Percentiles rank a stretch among this genome's conserved stretches.
Evolutionary conservation across 2,888 invertebrate species (phyloP).

Genomic region (Schizaphis graminum): DNA sequence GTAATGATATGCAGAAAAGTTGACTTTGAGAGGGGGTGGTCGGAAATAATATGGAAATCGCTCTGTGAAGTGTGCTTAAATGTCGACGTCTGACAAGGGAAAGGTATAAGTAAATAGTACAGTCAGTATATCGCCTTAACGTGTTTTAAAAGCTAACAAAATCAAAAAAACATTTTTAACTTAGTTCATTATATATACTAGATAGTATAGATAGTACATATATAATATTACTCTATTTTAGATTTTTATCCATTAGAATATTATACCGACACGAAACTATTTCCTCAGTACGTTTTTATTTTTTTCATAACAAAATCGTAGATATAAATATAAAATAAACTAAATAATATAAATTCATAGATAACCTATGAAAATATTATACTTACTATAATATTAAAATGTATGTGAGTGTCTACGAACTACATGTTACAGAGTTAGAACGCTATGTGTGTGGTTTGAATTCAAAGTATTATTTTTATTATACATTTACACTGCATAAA

Average conservation of each 20-base stretch:
- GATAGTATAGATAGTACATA: neutral
- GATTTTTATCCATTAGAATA: neutral
- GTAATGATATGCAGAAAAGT: constrained; percentile 56
- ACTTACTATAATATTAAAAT: neutral
- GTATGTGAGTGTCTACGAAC: neutral
- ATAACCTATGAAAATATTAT: neutral
- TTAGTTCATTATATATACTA: neutral
- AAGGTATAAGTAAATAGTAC: constrained; percentile 17
- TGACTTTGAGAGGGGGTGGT: constrained; percentile 31
- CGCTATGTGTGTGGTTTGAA: neutral
- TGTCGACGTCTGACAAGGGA: constrained; percentile 45
- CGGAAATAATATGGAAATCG: constrained; percentile 58
- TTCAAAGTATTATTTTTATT: constrained; percentile 16
- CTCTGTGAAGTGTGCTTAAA: constrained; percentile 45
- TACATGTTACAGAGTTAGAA: neutral
- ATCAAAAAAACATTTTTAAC: neutral
- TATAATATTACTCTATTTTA: neutral
- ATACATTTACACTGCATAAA: neutral
- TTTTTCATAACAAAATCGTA: neutral
- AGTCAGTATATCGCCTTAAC: constrained; percentile 12
- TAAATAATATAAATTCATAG: neutral
- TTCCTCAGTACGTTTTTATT: neutral
- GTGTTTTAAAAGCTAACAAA: constrained; percentile 31
- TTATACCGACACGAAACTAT: neutral
- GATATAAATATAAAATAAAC: too few species aligned